Evolutionary conservation across 2,797 vertebrate genomes (phyloP).

Genomic region (Scolopax rusticola): DNA sequence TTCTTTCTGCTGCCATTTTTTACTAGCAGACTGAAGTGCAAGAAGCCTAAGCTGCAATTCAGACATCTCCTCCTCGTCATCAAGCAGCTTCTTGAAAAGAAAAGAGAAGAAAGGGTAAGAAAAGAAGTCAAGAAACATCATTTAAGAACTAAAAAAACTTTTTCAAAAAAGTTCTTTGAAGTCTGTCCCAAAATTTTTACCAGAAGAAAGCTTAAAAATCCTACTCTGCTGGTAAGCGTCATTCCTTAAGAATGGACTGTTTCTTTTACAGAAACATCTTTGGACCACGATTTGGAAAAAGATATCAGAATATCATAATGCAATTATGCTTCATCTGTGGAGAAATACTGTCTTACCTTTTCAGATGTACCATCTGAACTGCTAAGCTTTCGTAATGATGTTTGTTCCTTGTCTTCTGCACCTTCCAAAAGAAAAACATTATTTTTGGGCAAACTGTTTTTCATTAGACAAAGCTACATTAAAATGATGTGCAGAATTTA

Average conservation of each 20-base stretch:
- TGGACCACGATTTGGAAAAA: not conserved
- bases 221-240: not conserved
- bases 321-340: not conserved
- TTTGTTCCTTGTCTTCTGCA: slow-evolving; percentile 79
- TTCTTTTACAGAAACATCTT: not conserved
- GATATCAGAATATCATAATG: not conserved
- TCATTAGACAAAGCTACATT: not conserved
- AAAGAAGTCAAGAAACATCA: not conserved
- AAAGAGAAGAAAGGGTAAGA: slow-evolving; percentile 17
- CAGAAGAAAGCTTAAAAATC: not conserved
- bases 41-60: slow-evolving; percentile 95
- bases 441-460: not conserved
- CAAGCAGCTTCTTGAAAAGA: slow-evolving; percentile 77
- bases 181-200: not conserved
- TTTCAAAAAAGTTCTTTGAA: not conserved
- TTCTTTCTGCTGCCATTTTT: slow-evolving; percentile 98
- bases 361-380: slow-evolving; percentile 76
- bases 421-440: slow-evolving; percentile 71
- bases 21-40: slow-evolving; percentile 97
- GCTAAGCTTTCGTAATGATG: slow-evolving; percentile 73
- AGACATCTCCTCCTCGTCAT: slow-evolving; percentile 95
- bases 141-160: not conserved
- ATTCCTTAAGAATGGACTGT: not conserved
- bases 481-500: not conserved
- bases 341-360: slow-evolving; percentile 74